Conservation (phyloP, 2,888 invertebrate genomes). For the Incurvaria masculella region DNA sequence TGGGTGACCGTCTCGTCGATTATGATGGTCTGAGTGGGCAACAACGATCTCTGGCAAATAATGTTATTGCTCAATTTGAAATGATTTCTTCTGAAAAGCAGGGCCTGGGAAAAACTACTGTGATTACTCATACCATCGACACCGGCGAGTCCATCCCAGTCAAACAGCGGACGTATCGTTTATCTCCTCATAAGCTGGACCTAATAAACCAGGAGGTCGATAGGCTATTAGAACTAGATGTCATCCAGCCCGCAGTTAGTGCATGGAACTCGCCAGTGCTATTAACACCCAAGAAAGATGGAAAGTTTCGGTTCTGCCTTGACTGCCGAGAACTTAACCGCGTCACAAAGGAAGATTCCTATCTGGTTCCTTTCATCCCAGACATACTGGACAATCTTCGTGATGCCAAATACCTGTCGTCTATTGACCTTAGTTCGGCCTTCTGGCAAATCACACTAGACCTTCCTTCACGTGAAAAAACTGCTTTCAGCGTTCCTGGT, state of each 20-base stretch:
- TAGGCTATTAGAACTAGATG: slow-evolving; percentile 5
- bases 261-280: slow-evolving; percentile 19
- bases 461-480: slow-evolving; percentile 1
- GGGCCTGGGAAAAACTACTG: neutral
- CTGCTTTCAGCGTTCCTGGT: slow-evolving; percentile 14
- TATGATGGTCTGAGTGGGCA: neutral
- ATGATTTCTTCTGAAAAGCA: neutral
- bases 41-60: neutral
- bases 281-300: neutral
- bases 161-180: slow-evolving; percentile 6
- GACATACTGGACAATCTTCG: slow-evolving; percentile 20
- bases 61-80: neutral
- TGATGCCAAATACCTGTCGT: slow-evolving; percentile 17
- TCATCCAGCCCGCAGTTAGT: slow-evolving; percentile 18
- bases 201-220: slow-evolving; percentile 11
- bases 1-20: neutral
- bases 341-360: slow-evolving; percentile 11
- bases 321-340: neutral
- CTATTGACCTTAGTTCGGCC: slow-evolving; percentile 16
- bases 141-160: neutral
- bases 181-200: slow-evolving; percentile 2
- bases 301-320: neutral
- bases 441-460: slow-evolving; percentile 7
- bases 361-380: slow-evolving; percentile 16
- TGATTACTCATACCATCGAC: neutral